These are phyloP conservation scores for Pasiphila rectangulata DNA, from an alignment of 2,888 invertebrate genomes.

Conservation along the genomic window DNA sequence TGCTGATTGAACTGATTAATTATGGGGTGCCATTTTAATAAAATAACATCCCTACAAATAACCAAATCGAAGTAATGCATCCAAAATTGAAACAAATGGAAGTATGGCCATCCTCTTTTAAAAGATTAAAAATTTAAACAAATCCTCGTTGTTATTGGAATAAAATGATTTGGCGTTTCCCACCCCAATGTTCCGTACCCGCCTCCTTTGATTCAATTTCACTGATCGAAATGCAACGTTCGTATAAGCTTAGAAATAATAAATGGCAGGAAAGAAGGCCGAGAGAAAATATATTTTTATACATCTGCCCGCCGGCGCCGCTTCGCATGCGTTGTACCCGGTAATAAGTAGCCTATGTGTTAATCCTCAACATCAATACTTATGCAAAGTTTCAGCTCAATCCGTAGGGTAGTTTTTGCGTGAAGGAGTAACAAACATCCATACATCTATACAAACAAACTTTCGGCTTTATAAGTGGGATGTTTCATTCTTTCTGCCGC, in stretches of 20 bases:
- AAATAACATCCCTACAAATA: background rate
- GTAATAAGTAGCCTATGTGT: no score
- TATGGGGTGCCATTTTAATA: background rate
- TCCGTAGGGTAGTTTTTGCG: no score
- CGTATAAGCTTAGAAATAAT: no score
- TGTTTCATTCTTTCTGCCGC: no score
- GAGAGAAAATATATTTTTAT: no score
- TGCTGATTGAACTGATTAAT: background rate
- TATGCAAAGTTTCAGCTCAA: no score
- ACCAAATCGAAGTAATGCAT: slow-evolving; percentile 28
- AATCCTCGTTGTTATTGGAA: slow-evolving; percentile 53
- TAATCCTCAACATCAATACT: no score
- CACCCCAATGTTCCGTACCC: slow-evolving; percentile 31
- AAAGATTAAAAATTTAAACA: slow-evolving; percentile 61
- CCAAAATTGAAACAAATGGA: slow-evolving; percentile 49
- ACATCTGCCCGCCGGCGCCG: no score
- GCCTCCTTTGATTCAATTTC: slow-evolving; percentile 27
- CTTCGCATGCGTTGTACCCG: no score
- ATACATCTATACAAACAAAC: no score
- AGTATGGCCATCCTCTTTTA: slow-evolving; percentile 34
- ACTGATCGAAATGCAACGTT: slow-evolving; percentile 26
- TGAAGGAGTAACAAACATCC: no score
- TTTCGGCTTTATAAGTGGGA: no score
- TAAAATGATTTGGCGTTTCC: slow-evolving; percentile 59
- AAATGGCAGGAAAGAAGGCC: background rate